Base-by-base conservation (phyloP, 1,140 invertebrate genomes). In the Drosophila nannoptera region DNA sequence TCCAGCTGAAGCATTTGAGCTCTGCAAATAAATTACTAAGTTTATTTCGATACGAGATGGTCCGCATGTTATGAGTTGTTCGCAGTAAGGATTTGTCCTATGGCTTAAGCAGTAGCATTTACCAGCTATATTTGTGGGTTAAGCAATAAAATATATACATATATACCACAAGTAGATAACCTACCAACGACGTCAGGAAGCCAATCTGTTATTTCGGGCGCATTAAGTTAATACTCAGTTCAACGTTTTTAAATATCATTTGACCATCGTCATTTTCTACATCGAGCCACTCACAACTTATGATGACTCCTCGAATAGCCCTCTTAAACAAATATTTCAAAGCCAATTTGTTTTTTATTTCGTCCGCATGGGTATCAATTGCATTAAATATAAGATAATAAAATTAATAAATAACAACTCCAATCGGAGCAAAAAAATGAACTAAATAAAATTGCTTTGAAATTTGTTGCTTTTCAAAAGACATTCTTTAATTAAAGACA, bases 41-140 rank as follows among this genome's bases (percentile, higher is more conserved):
- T 42, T 59, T 65, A 7, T 50, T 71, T 55, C 62, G 65, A 2
- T 81, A 70, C 6, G 49, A 7, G 32, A 77, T 36, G 2, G 74
- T 68, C 0, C 78, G 70, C 7, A 22, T 11, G 0, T 4, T 1
- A 3, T 67, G 74, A 8, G 70, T 61, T 29, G 49, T 81, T 2
- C 78, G 62, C 29, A 81, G 67, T 14, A 77, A 7, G 0, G 70
- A 22, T 46, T 75, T 81, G 2, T 81, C 78, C 78, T 81, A 7
- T 33, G 38, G 1, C 8, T 38, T 38, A 38, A 4, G 0, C 4
- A 11, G 7, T 9, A 8, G 36, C 6, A 38, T 38, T 9, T 4
- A 38, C 2, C 8, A n/a, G n/a, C n/a, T n/a, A n/a, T n/a, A n/a
- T n/a, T n/a, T n/a, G n/a, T n/a, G n/a, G n/a, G 33, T 35, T 35